Base-by-base conservation (phyloP, 2,797 vertebrate genomes). In the Crax fasciolata region DNA sequence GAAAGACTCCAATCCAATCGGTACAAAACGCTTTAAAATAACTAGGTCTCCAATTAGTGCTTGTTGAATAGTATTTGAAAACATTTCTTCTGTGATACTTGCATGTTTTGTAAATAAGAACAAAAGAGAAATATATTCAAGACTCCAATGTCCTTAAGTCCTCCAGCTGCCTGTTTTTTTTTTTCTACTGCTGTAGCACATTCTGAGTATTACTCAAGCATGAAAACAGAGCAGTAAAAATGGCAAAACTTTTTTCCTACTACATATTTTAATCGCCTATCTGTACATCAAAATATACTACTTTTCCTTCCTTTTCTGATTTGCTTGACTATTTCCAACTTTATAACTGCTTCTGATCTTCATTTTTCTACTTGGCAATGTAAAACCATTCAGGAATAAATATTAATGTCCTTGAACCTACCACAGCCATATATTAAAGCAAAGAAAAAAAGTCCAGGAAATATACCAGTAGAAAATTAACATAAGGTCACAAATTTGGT, bases 401-500 rank as follows among this genome's bases (percentile, higher is more conserved):
- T 76, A 93, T 35, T 57, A 76, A 78, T 79, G 52, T 4, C 52
- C 57, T 92, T 94, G 77, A 91, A 87, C 10, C 76, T 80, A 74
- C n/a, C 20, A 52, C 28, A 18, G 39, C n/a, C 39, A n/a, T 61
- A 25, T 54, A 89, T 48, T 39, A 87, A 58, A 87, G 43, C 2
- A 49, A 82, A 76, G 27, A 48, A 67, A 78, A 90, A 71, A 84
- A 4, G 10, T 63, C 20, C 51, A 90, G 76, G 75, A 79, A 93
- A 90, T 71, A 76, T 30, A 57, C 39, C 6, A 10, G 23, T 15
- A 77, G 57, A 82, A 95, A 90, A 87, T 77, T 71, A 89, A 77
- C 23, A 30, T n/a, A 80, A 80, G 28, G 24, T 58, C 52, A 89
- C 41, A 94, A 84, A 89, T 76, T 35, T 84, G 23, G 11, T 73